A percentile compares a stretch with the other conserved stretches of the same genome.
Evolutionary conservation across 1,140 invertebrate species (phyloP).

Genomic region (Bombus cullumanus): DNA sequence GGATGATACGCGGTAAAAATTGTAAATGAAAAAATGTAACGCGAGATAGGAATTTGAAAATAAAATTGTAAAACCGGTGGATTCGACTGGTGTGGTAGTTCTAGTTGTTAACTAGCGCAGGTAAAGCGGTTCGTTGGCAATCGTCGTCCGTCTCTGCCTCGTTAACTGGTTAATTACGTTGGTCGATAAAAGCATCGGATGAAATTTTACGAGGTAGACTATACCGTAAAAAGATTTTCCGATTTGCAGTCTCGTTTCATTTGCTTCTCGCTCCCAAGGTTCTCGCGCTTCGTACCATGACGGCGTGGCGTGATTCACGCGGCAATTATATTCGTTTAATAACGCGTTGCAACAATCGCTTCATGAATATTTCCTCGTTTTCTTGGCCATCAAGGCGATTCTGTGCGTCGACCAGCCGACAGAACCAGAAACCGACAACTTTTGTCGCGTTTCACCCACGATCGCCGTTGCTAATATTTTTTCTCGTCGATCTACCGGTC

Average conservation of each 20-base stretch:
- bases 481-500: neutral
- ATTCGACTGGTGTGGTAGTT: accelerated
- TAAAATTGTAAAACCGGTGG: too few species aligned
- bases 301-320: constrained; percentile 17
- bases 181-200: neutral
- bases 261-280: constrained; percentile 12
- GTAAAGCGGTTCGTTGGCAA: too few species aligned
- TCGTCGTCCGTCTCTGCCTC: neutral
- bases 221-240: constrained; percentile 6
- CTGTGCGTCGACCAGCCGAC: neutral
- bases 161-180: constrained; percentile 11
- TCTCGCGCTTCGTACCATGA: neutral
- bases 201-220: neutral
- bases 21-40: too few species aligned
- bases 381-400: constrained; percentile 6
- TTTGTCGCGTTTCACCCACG: neutral
- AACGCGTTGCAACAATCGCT: constrained; percentile 38
- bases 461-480: too few species aligned
- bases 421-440: neutral
- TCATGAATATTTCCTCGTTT: constrained; percentile 42
- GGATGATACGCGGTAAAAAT: too few species aligned
- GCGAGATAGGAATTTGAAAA: too few species aligned
- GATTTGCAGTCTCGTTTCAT: constrained; percentile 18
- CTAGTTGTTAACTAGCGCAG: accelerated
- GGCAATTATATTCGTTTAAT: constrained; percentile 38